Percentiles rank a stretch among this genome's conserved stretches.
These are phyloP conservation scores for Sarotherodon lohbergeri DNA, from an alignment of 2,113 vertebrate genomes.

Conservation along the genomic window DNA sequence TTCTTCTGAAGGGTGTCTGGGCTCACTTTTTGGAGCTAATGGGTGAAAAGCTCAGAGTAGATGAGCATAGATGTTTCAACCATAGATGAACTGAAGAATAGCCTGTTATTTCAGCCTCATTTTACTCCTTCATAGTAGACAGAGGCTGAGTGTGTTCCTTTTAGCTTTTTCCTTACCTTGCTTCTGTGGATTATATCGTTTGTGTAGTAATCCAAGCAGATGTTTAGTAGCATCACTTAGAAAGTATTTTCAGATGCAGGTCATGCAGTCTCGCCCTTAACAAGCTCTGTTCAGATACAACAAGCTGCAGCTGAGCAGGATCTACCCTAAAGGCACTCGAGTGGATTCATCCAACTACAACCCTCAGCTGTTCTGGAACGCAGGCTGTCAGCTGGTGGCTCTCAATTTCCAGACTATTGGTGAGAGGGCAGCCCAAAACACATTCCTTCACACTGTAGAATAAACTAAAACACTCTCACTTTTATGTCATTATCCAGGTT, in stretches of 20 bases:
- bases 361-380: slow-evolving; percentile 98
- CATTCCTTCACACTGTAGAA: neutral
- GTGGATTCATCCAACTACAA: slow-evolving; percentile 99
- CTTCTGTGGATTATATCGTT: neutral
- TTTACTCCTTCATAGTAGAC: neutral
- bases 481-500: neutral
- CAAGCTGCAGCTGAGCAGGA: slow-evolving; percentile 94
- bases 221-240: neutral
- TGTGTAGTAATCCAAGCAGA: fast-evolving
- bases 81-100: neutral
- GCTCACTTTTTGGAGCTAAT: neutral
- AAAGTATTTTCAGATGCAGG: neutral
- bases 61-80: neutral
- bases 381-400: slow-evolving; percentile 95
- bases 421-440: slow-evolving; percentile 41
- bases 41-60: neutral
- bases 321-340: slow-evolving; percentile 96
- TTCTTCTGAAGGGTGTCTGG: neutral
- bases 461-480: neutral
- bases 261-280: slow-evolving; percentile 67
- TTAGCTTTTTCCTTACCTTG: neutral
- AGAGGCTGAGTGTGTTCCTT: neutral
- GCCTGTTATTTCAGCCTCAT: neutral
- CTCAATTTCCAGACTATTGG: slow-evolving; percentile 98
- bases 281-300: slow-evolving; percentile 82